Percentiles rank a stretch among this genome's conserved stretches.
Evolutionary conservation across 2,113 vertebrate species (phyloP).

Genomic region (Corythaixoides concolor): DNA sequence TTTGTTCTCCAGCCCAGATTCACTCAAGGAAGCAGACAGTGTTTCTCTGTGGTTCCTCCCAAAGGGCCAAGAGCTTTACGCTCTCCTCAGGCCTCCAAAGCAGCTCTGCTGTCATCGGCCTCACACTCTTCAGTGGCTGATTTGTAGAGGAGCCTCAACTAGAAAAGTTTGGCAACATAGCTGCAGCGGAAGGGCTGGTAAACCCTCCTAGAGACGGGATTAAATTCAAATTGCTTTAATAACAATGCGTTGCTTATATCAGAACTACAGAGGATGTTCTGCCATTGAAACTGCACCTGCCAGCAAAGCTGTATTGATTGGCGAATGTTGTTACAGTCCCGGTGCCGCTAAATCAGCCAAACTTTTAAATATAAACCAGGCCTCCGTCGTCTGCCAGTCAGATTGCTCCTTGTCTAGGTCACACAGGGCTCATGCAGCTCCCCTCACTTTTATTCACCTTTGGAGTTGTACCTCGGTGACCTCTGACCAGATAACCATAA

Average conservation of each 20-base stretch:
- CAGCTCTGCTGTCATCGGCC: neutral
- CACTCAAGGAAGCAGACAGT: conserved; percentile 12
- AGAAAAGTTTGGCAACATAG: neutral
- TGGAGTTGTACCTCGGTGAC: neutral
- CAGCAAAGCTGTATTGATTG: neutral
- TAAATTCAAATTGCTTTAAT: neutral
- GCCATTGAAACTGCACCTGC: neutral
- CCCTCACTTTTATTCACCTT: neutral
- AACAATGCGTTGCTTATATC: neutral
- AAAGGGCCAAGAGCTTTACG: neutral
- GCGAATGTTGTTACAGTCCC: neutral
- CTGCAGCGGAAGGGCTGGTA: neutral
- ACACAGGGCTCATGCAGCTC: neutral
- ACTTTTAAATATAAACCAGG: neutral
- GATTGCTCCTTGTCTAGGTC: neutral
- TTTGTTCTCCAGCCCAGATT: conserved; percentile 37
- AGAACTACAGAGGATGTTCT: neutral
- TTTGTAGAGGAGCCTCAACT: neutral
- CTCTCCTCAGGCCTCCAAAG: neutral
- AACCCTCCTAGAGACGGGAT: neutral
- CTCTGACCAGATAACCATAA: neutral
- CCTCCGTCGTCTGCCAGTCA: rapidly evolving
- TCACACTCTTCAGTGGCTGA: neutral
- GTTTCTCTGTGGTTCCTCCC: neutral
- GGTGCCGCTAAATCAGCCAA: neutral